Evolutionary conservation across 2,888 invertebrate species (phyloP), one percentile per base, ranked within the genome.

Genomic region (Mimachlamys varia): DNA sequence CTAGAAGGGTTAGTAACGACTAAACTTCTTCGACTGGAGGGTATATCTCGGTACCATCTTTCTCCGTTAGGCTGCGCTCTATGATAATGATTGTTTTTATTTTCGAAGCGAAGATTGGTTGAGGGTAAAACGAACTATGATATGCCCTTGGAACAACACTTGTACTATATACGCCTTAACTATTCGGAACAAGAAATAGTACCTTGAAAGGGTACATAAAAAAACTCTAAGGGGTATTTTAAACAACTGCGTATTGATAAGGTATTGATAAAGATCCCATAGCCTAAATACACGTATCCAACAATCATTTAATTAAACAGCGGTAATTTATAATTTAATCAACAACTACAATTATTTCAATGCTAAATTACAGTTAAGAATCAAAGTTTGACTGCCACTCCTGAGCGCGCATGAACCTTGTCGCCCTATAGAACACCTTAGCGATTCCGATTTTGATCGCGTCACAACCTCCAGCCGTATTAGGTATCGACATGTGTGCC

Each of bases 301-400:
- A 12, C 76, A 76, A 76, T 76, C 76, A 76, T 76, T 44, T 76
- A 27, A 76, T 76, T 76, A 76, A 76, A 76, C 76, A 10, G 19
- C 27, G 12, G 33, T 76, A 76, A 76, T 76, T 76, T 27, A 76
- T 76, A 27, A 76, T 76, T 13, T 27, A 76, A 7, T 76, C 76
- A 76, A 76, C 76, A 76, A 33, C 1, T 76, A 76, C 33, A 76
- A 76, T 76, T 33, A 76, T 53, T 5, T 76, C 62, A 62, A 76
- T 27, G 33, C 4, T 76, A 12, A 27, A 76, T 33, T 76, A 27
- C 76, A 33, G 76, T 76, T 27, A 7, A 19, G 22, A 27, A 7
- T 76, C 19, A 5, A 53, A 53, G 53, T 53, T 53, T 15, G 27
- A 76, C 33, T 27, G 76, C 27, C 0, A 76, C 33, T 76, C 76